A percentile compares a stretch with the other conserved stretches of the same genome.
These are phyloP conservation scores for Nothobranchius furzeri DNA, from an alignment of 2,113 vertebrate genomes.

Conservation along the genomic window DNA sequence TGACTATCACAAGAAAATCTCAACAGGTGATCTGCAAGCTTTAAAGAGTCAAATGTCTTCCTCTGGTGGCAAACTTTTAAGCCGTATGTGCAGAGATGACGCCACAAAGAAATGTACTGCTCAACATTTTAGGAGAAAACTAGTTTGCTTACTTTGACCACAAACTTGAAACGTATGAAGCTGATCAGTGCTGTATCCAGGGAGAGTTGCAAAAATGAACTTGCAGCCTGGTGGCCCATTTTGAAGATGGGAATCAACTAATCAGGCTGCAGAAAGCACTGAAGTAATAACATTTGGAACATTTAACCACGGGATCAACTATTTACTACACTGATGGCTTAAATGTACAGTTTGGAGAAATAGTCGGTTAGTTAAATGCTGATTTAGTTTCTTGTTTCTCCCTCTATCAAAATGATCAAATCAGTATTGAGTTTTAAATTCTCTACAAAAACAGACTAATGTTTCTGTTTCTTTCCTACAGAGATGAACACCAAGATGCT, in stretches of 20 bases:
- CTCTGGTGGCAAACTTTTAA: neutral
- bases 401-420: neutral
- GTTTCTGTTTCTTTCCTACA: constrained; percentile 51
- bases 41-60: neutral
- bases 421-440: neutral
- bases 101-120: neutral
- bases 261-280: too few species aligned
- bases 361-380: too few species aligned
- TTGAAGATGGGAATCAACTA: too few species aligned
- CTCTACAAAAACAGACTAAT: neutral
- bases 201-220: too few species aligned
- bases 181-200: too few species aligned
- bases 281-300: too few species aligned
- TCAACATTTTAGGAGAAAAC: neutral
- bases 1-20: too few species aligned
- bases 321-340: neutral
- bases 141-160: neutral
- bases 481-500: constrained; percentile 92
- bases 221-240: too few species aligned
- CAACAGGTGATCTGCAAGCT: neutral
- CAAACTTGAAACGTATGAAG: too few species aligned
- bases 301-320: too few species aligned
- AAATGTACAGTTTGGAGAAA: neutral
- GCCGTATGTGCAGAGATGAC: neutral
- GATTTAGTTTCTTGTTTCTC: neutral